Evolutionary conservation across 2,113 vertebrate genomes (phyloP).

Genomic region (Piliocolobus tephrosceles): DNA sequence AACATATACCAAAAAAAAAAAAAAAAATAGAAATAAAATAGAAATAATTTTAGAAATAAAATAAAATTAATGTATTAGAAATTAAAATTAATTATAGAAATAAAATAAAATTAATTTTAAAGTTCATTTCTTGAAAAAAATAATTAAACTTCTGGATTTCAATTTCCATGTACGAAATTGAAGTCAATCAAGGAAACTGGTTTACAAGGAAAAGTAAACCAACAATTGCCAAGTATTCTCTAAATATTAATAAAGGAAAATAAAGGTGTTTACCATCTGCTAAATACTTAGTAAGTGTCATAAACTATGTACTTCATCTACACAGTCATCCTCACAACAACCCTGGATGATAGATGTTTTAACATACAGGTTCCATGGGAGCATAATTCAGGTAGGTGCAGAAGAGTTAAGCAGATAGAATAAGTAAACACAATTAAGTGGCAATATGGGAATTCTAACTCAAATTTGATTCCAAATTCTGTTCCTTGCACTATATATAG

Average conservation of each 20-base stretch:
- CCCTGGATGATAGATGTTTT: not conserved
- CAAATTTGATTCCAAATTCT: not conserved
- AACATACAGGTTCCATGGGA: not conserved
- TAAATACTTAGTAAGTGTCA: not conserved
- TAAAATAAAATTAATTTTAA: not conserved
- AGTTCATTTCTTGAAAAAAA: not conserved
- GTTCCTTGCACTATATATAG: not conserved
- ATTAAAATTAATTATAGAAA: not conserved
- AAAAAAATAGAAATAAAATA: too few relatives aligned
- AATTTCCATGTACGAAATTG: not conserved
- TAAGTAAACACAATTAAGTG: not conserved
- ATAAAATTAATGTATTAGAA: too few relatives aligned
- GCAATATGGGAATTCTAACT: not conserved
- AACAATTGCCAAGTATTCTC: not conserved
- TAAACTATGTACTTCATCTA: not conserved
- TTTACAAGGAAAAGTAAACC: not conserved
- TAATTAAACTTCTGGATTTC: not conserved
- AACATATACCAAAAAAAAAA: not conserved
- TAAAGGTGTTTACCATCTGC: too few relatives aligned
- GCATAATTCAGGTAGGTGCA: not conserved
- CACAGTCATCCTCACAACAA: not conserved
- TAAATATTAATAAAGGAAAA: not conserved
- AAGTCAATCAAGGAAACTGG: not conserved
- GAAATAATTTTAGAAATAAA: too few relatives aligned
- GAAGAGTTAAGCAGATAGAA: not conserved